Evolutionary conservation across 2,113 vertebrate genomes (phyloP).

Genomic region (Nesoenas mayeri): DNA sequence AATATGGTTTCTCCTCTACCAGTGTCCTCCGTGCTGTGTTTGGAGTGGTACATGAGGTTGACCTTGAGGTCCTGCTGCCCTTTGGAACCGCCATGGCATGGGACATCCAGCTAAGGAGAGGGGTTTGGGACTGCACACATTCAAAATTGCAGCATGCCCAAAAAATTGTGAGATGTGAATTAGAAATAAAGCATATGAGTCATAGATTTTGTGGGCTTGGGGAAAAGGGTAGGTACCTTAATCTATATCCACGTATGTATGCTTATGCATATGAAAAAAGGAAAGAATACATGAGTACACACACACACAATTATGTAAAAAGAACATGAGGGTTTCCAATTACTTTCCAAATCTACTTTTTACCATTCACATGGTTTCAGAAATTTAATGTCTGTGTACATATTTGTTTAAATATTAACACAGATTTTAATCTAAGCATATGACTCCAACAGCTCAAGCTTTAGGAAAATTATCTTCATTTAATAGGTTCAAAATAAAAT

Average conservation of each 20-base stretch:
- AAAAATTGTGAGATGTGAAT: background rate
- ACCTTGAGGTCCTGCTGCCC: background rate
- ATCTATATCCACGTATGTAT: background rate
- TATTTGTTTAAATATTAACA: constrained; percentile 43
- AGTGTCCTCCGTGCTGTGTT: background rate
- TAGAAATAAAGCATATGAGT: background rate
- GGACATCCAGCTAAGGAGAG: background rate
- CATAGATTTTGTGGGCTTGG: background rate
- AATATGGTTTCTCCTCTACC: background rate
- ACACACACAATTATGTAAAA: background rate
- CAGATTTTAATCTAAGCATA: background rate
- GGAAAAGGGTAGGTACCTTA: background rate
- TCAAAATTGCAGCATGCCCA: background rate
- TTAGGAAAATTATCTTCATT: constrained; percentile 5
- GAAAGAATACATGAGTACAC: background rate
- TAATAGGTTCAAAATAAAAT: constrained; percentile 32
- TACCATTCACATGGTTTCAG: background rate
- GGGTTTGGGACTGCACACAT: background rate
- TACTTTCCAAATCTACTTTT: background rate
- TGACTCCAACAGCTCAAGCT: background rate
- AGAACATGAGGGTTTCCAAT: background rate
- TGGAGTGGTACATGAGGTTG: background rate
- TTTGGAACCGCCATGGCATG: fast-evolving
- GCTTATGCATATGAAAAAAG: background rate
- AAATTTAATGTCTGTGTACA: background rate